Evolutionary conservation across 2,888 invertebrate species (phyloP), one percentile per base, ranked within the genome.

Genomic region (Amiota communis): DNA sequence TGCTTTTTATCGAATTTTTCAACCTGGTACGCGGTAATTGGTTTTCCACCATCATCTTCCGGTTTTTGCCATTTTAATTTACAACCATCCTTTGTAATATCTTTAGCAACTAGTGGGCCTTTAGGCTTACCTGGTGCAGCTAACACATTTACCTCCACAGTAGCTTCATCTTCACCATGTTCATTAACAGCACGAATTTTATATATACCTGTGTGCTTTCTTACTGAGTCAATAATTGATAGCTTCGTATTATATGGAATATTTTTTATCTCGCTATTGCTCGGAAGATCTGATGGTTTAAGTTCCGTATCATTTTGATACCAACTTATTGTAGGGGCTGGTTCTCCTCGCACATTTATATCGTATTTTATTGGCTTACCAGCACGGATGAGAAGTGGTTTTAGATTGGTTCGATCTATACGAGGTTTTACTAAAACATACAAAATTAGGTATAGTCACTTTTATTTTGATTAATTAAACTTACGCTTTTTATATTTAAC

Each of bases 1-100:
- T 97, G 97, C 0, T 94, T 94, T 78, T 95, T 94, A 90, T 99
- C 98, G 77, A 97, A 92, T 89, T 98, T 98, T 88, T 98, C 99
- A 0, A 99, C 95, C 77, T 95, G 94, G 88, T 98, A 98, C 75
- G 95, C 96, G n/a, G 95, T 95, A 20, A 97, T 92, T 12, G 97
- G 97, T 90, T 96, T 96, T 83, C 98, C 98, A 83, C 97, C 98
- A 90, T 98, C 97, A 88, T 98, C 97, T 83, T 97, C 96, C 1
- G 98, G 98, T 84, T 97, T 97, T 83, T 96, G 94, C 98, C 98
- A 98, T 79, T 95, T 93, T 69, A 98, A 91, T 87, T 97, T 97
- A 89, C 96, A 96, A 71, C 96, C 95, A 80, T 94, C 94, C 89
- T 97, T 97, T 53, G 96, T 96, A 36, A 98, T 94, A 84, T 98